These are phyloP conservation scores for Papilio polytes DNA, from an alignment of 1,140 invertebrate species.

Conservation along the genomic window DNA sequence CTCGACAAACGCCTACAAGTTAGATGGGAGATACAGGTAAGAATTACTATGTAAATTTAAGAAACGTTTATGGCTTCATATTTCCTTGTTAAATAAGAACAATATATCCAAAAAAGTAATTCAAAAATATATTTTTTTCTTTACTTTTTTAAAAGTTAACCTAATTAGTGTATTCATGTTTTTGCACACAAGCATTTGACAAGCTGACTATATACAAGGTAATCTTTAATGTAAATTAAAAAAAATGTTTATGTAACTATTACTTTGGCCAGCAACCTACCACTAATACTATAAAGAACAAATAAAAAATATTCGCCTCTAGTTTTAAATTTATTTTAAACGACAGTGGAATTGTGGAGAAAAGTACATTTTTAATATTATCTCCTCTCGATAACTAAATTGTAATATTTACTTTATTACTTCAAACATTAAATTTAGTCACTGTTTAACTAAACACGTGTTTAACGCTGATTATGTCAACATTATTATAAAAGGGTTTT, in stretches of 20 bases:
- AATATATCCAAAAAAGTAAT: not conserved
- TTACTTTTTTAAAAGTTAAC: not conserved
- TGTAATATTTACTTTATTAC: not conserved
- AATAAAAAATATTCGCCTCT: too few relatives aligned
- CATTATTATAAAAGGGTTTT: too few relatives aligned
- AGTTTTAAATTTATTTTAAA: too few relatives aligned
- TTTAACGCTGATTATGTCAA: too few relatives aligned
- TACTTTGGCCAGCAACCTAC: too few relatives aligned
- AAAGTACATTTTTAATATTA: not conserved
- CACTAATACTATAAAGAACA: too few relatives aligned
- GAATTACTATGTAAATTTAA: slow-evolving; percentile 26
- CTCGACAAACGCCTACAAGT: slow-evolving; percentile 91
- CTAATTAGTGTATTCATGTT: slow-evolving; percentile 48
- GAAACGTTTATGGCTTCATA: not conserved
- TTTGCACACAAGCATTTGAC: slow-evolving; percentile 39
- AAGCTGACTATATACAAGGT: slow-evolving; percentile 22
- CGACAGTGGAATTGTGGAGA: too few relatives aligned
- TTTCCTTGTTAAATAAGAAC: not conserved
- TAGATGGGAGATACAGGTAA: slow-evolving; percentile 88
- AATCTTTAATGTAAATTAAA: not conserved
- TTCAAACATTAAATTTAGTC: too few relatives aligned
- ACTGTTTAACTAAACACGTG: too few relatives aligned
- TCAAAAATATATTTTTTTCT: not conserved
- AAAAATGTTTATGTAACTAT: too few relatives aligned
- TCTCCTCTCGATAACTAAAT: not conserved